Evolutionary conservation across 2,113 vertebrate genomes (phyloP).

Genomic region (Fukomys damarensis): DNA sequence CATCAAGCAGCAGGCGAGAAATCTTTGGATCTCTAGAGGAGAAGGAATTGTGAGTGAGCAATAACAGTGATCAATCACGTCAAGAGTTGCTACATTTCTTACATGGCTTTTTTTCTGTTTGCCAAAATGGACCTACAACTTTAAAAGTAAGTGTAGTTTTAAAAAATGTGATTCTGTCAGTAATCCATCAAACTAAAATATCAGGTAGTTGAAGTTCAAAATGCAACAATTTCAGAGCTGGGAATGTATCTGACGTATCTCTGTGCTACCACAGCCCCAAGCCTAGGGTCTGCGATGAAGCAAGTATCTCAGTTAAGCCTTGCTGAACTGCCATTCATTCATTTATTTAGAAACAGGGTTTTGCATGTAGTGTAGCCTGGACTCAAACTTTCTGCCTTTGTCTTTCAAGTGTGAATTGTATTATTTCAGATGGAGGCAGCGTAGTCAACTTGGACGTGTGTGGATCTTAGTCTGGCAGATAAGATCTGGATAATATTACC

Average conservation of each 20-base stretch:
- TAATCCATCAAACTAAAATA: conserved; percentile 59
- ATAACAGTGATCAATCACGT: conserved; percentile 17
- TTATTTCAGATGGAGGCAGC: conserved; percentile 26
- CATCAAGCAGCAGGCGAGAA: conserved; percentile 91
- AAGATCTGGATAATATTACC: conserved; percentile 5
- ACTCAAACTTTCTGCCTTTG: not conserved
- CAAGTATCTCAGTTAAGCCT: not conserved
- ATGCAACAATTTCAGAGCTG: not conserved
- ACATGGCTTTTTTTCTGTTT: conserved; percentile 46
- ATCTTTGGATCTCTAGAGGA: conserved; percentile 90
- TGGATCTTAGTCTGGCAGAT: not conserved
- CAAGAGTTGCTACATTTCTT: conserved; percentile 33
- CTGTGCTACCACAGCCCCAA: not conserved
- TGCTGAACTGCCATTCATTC: not conserved
- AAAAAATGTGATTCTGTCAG: conserved; percentile 30
- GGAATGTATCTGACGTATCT: not conserved
- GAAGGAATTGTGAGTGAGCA: conserved; percentile 52
- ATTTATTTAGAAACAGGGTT: not conserved
- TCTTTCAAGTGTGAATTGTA: not conserved
- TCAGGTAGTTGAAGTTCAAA: not conserved
- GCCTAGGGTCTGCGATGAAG: not conserved
- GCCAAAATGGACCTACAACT: conserved; percentile 48
- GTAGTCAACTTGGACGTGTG: not conserved
- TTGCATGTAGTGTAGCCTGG: not conserved
- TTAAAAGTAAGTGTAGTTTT: conserved; percentile 44